Conservation (phyloP, 2,797 vertebrate genomes). For the Momotus momota region DNA sequence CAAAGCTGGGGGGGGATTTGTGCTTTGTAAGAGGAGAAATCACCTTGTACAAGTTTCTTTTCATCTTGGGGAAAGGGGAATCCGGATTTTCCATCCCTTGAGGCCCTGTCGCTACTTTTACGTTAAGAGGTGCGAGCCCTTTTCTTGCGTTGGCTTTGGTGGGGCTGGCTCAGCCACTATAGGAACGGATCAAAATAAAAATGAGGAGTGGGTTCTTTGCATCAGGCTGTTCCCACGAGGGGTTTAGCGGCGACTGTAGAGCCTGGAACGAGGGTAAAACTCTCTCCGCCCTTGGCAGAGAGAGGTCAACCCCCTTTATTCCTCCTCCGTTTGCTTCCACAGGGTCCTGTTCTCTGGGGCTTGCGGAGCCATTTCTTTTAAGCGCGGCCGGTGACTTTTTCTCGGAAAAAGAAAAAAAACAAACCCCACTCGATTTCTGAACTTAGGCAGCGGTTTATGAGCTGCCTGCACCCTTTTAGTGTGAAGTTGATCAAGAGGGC, state of each 20-base stretch:
- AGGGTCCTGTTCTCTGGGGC: background rate
- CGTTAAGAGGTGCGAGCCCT: background rate
- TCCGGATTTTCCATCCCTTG: background rate
- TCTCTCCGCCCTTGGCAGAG: background rate
- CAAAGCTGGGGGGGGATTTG: too few species aligned
- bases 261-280: background rate
- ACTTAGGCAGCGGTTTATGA: background rate
- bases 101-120: accelerated
- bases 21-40: too few species aligned
- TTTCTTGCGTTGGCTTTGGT: background rate
- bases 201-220: background rate
- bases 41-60: background rate
- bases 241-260: background rate
- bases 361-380: background rate
- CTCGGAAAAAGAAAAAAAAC: background rate
- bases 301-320: background rate
- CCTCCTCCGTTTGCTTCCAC: background rate
- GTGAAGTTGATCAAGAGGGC: background rate
- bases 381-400: background rate
- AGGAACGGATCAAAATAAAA: background rate
- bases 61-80: background rate
- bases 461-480: background rate
- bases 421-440: background rate
- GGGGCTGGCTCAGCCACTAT: too few species aligned
- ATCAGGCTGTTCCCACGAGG: background rate